phyloP scores from a whole-genome alignment of 2,888 invertebrate genomes.

The Mythimna vitellina region DNA sequence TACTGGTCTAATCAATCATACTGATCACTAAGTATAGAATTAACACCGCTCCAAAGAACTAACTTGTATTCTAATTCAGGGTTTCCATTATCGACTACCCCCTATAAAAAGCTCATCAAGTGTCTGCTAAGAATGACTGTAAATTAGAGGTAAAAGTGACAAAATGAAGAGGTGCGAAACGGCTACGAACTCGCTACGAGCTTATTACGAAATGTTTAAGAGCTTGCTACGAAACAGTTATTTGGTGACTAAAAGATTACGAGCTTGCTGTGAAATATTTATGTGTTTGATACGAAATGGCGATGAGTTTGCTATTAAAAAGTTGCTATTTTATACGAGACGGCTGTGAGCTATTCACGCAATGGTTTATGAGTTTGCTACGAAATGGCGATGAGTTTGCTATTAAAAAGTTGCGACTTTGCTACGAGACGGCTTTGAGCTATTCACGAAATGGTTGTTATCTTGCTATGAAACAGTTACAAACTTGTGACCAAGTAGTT shows the following conservation, averaged over 20 bases:
- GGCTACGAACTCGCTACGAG: not conserved
- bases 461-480: not conserved
- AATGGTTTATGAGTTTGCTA: no score
- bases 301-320: not conserved
- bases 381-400: not conserved
- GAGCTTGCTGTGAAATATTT: no score
- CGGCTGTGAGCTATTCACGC: not conserved
- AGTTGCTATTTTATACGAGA: not conserved
- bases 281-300: no score
- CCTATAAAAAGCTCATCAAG: not conserved
- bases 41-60: not conserved
- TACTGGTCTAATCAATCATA: not conserved
- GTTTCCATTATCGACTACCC: no score
- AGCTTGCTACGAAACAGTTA: not conserved
- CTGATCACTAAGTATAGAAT: not conserved
- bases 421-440: not conserved
- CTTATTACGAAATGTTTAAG: not conserved
- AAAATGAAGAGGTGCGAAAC: not conserved
- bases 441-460: not conserved
- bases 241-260: no score
- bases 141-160: not conserved
- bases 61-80: not conserved
- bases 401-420: not conserved
- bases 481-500: not conserved
- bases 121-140: not conserved